Percentiles rank a stretch among this genome's conserved stretches.
These are phyloP conservation scores for Pilophorus perplexus DNA, from an alignment of 2,888 invertebrate species.

Conservation along the genomic window DNA sequence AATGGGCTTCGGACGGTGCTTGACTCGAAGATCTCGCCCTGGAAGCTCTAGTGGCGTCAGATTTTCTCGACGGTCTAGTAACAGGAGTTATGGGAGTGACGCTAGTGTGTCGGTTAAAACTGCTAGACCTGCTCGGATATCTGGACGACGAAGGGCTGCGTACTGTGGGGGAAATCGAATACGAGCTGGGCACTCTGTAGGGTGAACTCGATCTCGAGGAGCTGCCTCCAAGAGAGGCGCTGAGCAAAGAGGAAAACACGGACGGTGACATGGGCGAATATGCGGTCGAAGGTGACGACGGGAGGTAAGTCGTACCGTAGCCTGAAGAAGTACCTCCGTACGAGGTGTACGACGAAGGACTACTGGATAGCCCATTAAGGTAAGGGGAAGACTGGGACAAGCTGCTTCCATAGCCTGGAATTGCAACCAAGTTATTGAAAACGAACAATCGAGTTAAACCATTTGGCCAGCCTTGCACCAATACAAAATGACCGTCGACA, in stretches of 20 bases:
- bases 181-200: not conserved
- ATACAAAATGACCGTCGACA: too few relatives aligned
- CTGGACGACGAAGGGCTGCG: conserved; percentile 43
- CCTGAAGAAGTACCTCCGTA: conserved; percentile 65
- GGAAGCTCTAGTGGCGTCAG: conserved; percentile 44
- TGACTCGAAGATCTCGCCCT: conserved; percentile 48
- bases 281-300: conserved; percentile 52
- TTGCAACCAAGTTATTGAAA: not conserved
- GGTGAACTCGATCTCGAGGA: conserved; percentile 41
- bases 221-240: conserved; percentile 8
- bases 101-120: conserved; percentile 47
- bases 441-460: too few relatives aligned
- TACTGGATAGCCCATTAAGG: conserved; percentile 49
- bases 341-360: conserved; percentile 52
- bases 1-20: conserved; percentile 65
- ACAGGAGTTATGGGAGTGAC: too few relatives aligned
- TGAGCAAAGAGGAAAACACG: conserved; percentile 39
- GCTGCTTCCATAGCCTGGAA: conserved; percentile 41
- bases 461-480: too few relatives aligned
- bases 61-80: conserved; percentile 40
- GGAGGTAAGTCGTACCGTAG: conserved; percentile 67
- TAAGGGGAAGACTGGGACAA: conserved; percentile 45
- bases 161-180: conserved; percentile 18
- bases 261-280: conserved; percentile 46
- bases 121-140: conserved; percentile 45